Percentiles rank a stretch among this genome's conserved stretches.
These are phyloP conservation scores for Argentina silus DNA, from an alignment of 2,797 vertebrate species.

Conservation along the genomic window DNA sequence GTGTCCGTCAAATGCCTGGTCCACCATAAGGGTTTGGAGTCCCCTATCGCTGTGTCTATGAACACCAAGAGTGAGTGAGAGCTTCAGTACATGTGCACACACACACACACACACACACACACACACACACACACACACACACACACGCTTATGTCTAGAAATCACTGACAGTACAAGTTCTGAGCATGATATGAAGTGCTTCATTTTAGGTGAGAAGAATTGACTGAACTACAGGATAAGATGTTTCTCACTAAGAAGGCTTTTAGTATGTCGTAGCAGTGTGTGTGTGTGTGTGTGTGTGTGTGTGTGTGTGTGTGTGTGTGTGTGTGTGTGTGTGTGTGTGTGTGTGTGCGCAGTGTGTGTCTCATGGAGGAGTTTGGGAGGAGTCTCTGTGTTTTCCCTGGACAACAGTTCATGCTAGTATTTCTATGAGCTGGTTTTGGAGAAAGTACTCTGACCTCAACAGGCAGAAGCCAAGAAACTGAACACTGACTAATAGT, in stretches of 20 bases:
- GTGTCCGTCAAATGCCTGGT: slow-evolving; percentile 83
- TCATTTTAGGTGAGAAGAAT: too few relatives aligned
- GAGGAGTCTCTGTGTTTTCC: background rate
- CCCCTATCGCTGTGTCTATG: slow-evolving; percentile 81
- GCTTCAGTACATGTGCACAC: background rate
- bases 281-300: too few relatives aligned
- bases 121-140: background rate
- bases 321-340: too few relatives aligned
- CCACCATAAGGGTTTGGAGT: slow-evolving; percentile 81
- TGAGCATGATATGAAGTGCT: too few relatives aligned
- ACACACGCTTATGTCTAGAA: too few relatives aligned
- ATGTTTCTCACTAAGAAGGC: too few relatives aligned
- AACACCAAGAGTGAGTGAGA: slow-evolving; percentile 83
- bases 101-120: background rate
- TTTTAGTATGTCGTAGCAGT: too few relatives aligned
- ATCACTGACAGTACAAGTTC: background rate
- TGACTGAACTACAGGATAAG: too few relatives aligned
- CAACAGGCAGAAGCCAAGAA: background rate
- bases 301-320: too few relatives aligned
- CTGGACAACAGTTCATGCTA: background rate
- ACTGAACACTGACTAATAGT: background rate
- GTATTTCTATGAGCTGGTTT: background rate
- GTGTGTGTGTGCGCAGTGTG: too few relatives aligned
- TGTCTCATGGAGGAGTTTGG: background rate
- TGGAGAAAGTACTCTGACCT: background rate